Base-by-base conservation (phyloP, 2,888 invertebrate genomes). In the Lepidonotus clava region DNA sequence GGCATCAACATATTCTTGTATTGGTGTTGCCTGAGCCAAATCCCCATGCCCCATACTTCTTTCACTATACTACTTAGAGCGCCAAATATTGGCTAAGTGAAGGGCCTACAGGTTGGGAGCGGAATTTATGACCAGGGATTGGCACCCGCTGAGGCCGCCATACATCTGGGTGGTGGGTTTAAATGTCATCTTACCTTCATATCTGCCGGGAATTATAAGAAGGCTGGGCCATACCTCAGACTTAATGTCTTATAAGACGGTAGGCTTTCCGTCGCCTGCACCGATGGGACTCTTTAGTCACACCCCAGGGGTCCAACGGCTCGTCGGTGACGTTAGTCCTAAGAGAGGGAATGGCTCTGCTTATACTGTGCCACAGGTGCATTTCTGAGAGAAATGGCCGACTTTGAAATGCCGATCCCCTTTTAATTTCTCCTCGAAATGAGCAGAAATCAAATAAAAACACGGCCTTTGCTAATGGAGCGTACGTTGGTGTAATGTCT, bases 141-240 rank as follows among this genome's bases (percentile, higher is more conserved):
- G 46, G 18, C 46, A 11, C 8, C 8, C 46, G 46, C 46, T 46
- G 18, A 46, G 71, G 36, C 71, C 36, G 2, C 71, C 71, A 71
- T 71, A 71, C 36, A 71, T 71, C 71, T 38, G 36, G 18, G 36
- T 18, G 36, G 36, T 4, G 34, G 71, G 34, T 71, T 71, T 71
- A 71, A 71, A 71, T 24, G 71, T 71, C 71, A 38, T 38, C 71
- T 61, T 38, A 18, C 71, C 71, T 71, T 71, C 38, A 71, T 71
- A 71, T 71, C 71, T 38, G 38, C 36, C 14, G 38, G 38, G 71
- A 71, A 34, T 71, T 71, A 36, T 36, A 14, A 38, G 11, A 24
- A 38, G 38, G 71, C 36, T 14, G 36, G 14, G 71, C 71, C 71
- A 71, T 71, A 71, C 21, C 71, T 71, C 38, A 71, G 71, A 5